These are phyloP conservation scores for Netelia virgata DNA, from an alignment of 2,888 invertebrate species.

Conservation along the genomic window DNA sequence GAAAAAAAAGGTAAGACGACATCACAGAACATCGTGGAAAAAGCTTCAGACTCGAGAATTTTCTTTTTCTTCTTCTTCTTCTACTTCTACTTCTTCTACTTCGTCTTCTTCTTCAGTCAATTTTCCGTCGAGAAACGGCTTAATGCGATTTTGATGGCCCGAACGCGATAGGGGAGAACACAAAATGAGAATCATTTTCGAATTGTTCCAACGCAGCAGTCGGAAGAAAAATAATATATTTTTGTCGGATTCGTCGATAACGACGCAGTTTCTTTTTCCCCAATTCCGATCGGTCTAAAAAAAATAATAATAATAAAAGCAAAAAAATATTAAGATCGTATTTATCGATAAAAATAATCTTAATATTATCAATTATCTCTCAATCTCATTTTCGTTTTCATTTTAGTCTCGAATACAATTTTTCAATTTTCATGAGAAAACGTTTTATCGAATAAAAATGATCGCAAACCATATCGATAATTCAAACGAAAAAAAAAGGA, in stretches of 20 bases:
- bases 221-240: conserved; percentile 14
- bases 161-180: neutral
- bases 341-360: too few species aligned
- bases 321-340: too few species aligned
- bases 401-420: too few species aligned
- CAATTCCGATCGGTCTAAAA: neutral
- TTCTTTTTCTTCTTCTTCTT: conserved; percentile 1
- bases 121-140: conserved; percentile 18
- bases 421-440: too few species aligned
- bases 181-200: conserved; percentile 47
- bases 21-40: neutral
- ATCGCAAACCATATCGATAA: neutral
- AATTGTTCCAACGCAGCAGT: conserved; percentile 25
- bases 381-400: too few species aligned
- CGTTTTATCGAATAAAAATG: neutral
- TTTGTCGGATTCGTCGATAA: neutral
- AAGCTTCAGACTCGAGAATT: conserved; percentile 13
- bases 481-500: neutral
- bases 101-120: conserved; percentile 21
- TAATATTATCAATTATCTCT: too few species aligned
- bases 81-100: neutral
- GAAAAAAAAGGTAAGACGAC: neutral
- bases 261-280: neutral
- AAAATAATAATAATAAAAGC: too few species aligned
- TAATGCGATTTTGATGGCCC: conserved; percentile 40